Evolutionary conservation across 2,113 vertebrate species (phyloP), one percentile per base, ranked within the genome.

Genomic region (Mastomys coucha): DNA sequence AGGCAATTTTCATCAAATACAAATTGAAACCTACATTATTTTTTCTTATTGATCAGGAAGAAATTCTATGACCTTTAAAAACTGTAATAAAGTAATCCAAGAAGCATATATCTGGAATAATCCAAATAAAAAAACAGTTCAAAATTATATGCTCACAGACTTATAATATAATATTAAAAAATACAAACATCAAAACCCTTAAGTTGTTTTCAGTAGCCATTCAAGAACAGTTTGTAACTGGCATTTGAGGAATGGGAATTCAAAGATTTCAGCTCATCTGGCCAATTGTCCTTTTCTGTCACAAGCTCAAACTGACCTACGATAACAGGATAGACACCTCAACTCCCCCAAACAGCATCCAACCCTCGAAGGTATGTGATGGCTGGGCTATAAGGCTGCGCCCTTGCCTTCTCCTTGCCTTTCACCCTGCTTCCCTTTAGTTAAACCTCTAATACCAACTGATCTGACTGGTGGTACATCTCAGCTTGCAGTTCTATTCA

Each of bases 61-160:
- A 94, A 70, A 72, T 22, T 93, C 7, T 2, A 36, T 70, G 33
- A 73, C 53, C 77, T 33, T 75, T 92, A 89, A 69, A 87, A 81
- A 92, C 39, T 81, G 26, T 39, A 75, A 86, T 36, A 70, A 77
- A 63, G 51, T 75, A 69, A 86, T 60, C 60, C 20, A 14, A 70
- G 53, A 86, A 56, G 19, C 31, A 69, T 89, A 22, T 70, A 4
- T 36, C 84, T 88, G 45, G 24, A 45, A 85, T 76, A 89, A 45
- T 49, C 0, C 3, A 9, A 39, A 87, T 33, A 31, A 88, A 81
- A 67, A 14, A 1, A 13, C 51, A 26, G 36, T 36, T 22, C 36
- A 17, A 53, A 93, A 10, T 58, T 31, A 84, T 82, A 16, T 16
- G 9, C n/a, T 2, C 63, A 42, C 1, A 89, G n/a, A 78, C 19